Conservation (phyloP, 2,888 invertebrate genomes). For the Drosophila testacea region DNA sequence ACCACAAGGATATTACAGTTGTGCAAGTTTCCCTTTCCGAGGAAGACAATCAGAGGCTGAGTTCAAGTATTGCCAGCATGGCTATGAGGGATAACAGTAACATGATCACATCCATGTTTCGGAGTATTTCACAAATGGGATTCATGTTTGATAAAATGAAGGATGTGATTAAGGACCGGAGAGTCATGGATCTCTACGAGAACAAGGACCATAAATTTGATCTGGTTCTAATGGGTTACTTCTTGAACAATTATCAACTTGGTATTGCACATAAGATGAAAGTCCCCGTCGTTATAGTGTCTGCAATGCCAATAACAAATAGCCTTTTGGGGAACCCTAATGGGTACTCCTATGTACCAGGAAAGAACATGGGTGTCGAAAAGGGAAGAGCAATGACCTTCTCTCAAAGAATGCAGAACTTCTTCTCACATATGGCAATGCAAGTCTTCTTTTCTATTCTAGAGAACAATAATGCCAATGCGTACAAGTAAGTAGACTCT, state of each 20-base stretch:
- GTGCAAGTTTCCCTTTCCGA: conserved; percentile 60
- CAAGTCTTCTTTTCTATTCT: not conserved
- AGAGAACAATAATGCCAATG: conserved; percentile 26
- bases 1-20: conserved; percentile 59
- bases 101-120: conserved; percentile 28
- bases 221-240: conserved; percentile 79
- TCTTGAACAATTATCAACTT: conserved; percentile 78
- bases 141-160: conserved; percentile 62
- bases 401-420: conserved; percentile 55
- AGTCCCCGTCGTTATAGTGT: conserved; percentile 71
- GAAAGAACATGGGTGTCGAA: conserved; percentile 33
- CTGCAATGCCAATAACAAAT: conserved; percentile 53
- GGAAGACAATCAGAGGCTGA: conserved; percentile 43
- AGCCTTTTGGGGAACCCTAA: conserved; percentile 73
- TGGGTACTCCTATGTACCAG: conserved; percentile 67
- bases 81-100: conserved; percentile 57
- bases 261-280: conserved; percentile 78
- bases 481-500: conserved; percentile 45
- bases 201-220: conserved; percentile 75
- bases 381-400: conserved; percentile 55
- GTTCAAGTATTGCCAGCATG: conserved; percentile 45
- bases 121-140: conserved; percentile 36
- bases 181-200: conserved; percentile 71
- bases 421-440: conserved; percentile 20
- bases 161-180: conserved; percentile 56